phyloP scores from a whole-genome alignment of 2,888 invertebrate species.

The Calliopum simillimum region DNA sequence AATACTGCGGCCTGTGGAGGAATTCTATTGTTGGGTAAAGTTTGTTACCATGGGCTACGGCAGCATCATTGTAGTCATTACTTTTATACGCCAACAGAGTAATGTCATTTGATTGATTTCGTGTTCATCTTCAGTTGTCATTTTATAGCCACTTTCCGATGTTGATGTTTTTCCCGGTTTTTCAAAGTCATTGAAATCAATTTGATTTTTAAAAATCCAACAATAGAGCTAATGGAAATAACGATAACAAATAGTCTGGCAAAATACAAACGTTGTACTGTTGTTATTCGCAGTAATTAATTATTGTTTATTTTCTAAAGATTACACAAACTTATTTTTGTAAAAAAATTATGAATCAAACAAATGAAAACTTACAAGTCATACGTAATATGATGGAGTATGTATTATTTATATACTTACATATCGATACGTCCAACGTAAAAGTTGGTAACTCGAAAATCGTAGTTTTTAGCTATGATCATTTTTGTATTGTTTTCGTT shows the following conservation, averaged over 20 bases:
- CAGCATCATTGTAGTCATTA: neutral
- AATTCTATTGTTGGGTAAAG: neutral
- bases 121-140: neutral
- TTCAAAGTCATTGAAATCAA: conserved; percentile 18
- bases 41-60: neutral
- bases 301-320: too few relatives aligned
- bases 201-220: neutral
- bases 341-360: too few relatives aligned
- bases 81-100: neutral
- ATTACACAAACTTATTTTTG: too few relatives aligned
- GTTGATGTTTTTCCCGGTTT: neutral
- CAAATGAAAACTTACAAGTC: too few relatives aligned
- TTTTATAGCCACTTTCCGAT: neutral
- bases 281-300: too few relatives aligned
- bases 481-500: too few relatives aligned
- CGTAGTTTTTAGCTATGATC: too few relatives aligned
- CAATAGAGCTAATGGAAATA: neutral
- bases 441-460: too few relatives aligned
- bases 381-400: too few relatives aligned
- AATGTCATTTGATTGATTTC: neutral
- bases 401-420: too few relatives aligned
- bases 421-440: too few relatives aligned
- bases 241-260: neutral
- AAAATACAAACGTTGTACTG: too few relatives aligned
- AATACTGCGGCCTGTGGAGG: neutral